These are phyloP conservation scores for Psilopsiagon aymara DNA, from an alignment of 2,113 vertebrate genomes.

Conservation along the genomic window DNA sequence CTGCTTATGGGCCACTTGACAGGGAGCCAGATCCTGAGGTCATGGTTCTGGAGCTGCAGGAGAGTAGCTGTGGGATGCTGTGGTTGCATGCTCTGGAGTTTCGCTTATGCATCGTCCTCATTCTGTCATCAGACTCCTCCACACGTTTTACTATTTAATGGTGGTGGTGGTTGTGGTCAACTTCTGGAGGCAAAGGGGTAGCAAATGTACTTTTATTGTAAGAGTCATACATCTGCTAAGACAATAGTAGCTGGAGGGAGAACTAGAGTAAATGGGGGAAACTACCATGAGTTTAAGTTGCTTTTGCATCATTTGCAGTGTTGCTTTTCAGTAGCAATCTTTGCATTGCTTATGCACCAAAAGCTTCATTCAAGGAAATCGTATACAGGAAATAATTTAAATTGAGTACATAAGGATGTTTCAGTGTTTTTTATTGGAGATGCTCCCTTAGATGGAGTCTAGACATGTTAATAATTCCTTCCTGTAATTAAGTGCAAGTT, in stretches of 20 bases:
- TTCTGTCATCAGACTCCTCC: background rate
- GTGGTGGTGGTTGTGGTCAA: background rate
- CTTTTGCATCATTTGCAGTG: background rate
- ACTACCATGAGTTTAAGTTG: background rate
- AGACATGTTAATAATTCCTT: background rate
- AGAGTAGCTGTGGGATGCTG: background rate
- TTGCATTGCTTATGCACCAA: background rate
- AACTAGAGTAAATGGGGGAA: background rate
- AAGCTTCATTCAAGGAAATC: background rate
- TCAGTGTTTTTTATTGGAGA: background rate
- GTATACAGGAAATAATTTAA: background rate
- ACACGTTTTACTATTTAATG: background rate
- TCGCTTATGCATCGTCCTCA: fast-evolving
- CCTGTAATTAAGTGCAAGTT: background rate
- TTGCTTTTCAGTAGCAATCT: background rate
- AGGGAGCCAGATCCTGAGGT: background rate
- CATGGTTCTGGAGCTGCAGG: background rate
- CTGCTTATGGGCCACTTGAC: background rate
- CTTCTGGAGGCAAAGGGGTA: background rate
- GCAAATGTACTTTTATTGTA: background rate
- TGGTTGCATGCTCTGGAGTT: background rate
- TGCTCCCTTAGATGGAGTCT: background rate
- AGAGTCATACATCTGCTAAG: background rate
- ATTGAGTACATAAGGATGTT: background rate
- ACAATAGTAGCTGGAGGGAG: background rate